A percentile compares a stretch with the other conserved stretches of the same genome.
phyloP scores from a whole-genome alignment of 2,888 invertebrate genomes.

The Euproctis similis region DNA sequence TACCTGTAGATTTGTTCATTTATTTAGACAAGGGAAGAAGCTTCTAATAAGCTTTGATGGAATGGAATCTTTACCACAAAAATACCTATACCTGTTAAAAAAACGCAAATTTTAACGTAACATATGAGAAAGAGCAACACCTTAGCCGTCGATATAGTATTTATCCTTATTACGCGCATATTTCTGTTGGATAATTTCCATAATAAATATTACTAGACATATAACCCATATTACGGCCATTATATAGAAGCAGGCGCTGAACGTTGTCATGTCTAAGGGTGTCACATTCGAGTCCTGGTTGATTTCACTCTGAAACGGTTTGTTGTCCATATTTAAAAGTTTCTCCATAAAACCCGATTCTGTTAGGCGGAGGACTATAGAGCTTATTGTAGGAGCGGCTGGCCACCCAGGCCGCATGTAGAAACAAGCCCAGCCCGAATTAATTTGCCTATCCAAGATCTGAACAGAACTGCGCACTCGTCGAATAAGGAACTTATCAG shows the following conservation, averaged over 20 bases:
- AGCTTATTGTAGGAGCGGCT: conserved; percentile 27
- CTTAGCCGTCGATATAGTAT: too few species aligned
- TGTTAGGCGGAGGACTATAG: conserved; percentile 21
- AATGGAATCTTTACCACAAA: too few species aligned
- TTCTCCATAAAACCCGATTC: conserved; percentile 28
- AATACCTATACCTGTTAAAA: too few species aligned
- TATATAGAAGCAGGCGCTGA: conserved; percentile 39
- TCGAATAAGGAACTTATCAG: conserved; percentile 18
- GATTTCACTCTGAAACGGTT: background rate
- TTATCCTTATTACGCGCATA: too few species aligned
- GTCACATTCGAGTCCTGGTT: conserved; percentile 1
- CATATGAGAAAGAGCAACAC: too few species aligned
- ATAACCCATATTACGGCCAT: conserved; percentile 29
- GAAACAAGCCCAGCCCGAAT: conserved; percentile 24
- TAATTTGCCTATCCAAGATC: conserved; percentile 28
- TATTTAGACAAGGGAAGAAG: too few species aligned
- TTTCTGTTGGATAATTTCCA: too few species aligned
- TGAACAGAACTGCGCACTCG: conserved; percentile 28
- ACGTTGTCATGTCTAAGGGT: conserved; percentile 26
- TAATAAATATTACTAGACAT: too few species aligned
- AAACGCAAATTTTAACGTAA: too few species aligned
- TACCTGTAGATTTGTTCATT: too few species aligned
- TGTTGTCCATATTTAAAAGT: background rate
- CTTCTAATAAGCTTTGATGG: too few species aligned
- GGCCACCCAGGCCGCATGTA: conserved; percentile 49